phyloP scores from a whole-genome alignment of 2,888 invertebrate species.

The Opisthograptis luteolata region DNA sequence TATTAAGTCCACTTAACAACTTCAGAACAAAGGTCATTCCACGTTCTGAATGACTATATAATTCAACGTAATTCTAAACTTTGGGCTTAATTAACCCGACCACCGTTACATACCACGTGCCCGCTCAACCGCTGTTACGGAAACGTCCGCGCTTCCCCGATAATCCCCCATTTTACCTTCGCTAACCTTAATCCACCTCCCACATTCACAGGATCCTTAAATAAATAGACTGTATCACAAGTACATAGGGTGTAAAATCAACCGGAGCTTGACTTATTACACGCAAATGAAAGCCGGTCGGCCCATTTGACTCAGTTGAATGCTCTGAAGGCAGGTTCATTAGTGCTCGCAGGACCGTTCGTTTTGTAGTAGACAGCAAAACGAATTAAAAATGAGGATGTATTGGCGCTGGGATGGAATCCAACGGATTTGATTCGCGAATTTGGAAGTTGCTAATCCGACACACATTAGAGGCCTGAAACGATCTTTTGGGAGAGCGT shows the following conservation, averaged over 20 bases:
- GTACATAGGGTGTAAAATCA: slow-evolving; percentile 45
- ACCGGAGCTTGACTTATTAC: slow-evolving; percentile 37
- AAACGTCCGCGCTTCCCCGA: slow-evolving; percentile 46
- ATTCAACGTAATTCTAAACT: slow-evolving; percentile 20
- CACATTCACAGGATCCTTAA: slow-evolving; percentile 20
- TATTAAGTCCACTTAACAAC: background rate
- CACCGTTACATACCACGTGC: slow-evolving; percentile 34
- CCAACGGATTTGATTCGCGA: slow-evolving; percentile 46
- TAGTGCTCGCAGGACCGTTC: slow-evolving; percentile 60
- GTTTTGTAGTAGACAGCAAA: slow-evolving; percentile 53
- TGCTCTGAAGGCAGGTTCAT: slow-evolving; percentile 65
- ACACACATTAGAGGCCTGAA: too few species aligned
- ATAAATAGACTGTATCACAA: slow-evolving; percentile 31
- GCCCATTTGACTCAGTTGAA: slow-evolving; percentile 49
- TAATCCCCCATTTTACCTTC: slow-evolving; percentile 50
- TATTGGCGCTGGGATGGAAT: slow-evolving; percentile 43
- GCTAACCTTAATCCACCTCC: slow-evolving; percentile 34
- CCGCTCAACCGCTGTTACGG: slow-evolving; percentile 45
- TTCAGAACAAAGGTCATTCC: background rate
- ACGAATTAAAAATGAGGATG: slow-evolving; percentile 51
- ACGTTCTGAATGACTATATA: background rate
- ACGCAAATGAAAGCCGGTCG: slow-evolving; percentile 43
- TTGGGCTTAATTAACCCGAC: slow-evolving; percentile 24
- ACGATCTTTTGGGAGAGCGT: too few species aligned
- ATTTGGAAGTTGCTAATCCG: slow-evolving; percentile 39